Base-by-base conservation (phyloP, 2,888 invertebrate genomes). In the Xylota sylvarum region DNA sequence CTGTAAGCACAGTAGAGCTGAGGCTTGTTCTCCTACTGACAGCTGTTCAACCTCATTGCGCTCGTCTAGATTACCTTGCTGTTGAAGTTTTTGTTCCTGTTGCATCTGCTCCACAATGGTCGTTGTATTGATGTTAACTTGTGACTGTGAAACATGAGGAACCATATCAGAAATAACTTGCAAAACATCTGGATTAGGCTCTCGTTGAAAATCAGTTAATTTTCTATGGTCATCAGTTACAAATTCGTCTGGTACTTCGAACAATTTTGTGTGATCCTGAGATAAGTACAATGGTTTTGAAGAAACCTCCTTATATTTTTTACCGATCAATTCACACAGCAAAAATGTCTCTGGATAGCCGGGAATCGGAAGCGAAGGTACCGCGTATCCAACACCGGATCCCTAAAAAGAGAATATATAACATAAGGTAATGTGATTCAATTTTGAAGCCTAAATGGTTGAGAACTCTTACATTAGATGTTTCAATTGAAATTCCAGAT, bases 281-380 rank as follows among this genome's bases (percentile, higher is more conserved):
- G 92, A 91, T 87, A 92, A 80, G 88, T 91, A 92, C 17, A 92
- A 82, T 0, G 91, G 91, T 48, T 90, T 95, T 89, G 96, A 95
- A 90, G 96, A 96, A 48, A 96, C 93, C 0, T 96, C 96, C 19
- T 95, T 95, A 72, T 95, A 94, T 14, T 95, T 95, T 80, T 96
- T 94, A 58, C 90, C 90, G 56, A 95, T 95, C 52, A 96, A 95
- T 73, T 95, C 94, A 70, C 91, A 91, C 1, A 95, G 94, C 85
- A 96, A 95, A 37, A 96, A 93, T 90, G 96, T 95, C 90, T 96
- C 96, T 0, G 95, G 95, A 81, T 96, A 96, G 0, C 95, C 94
- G 30, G 96, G 95, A 5, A 96, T 96, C 88, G 95, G 95, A 89
- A 96, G 96, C 19, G 96, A 96, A 23, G 96, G 96, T 55, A 96